Percentiles rank a stretch among this genome's conserved stretches.
These are phyloP conservation scores for Columbina picui DNA, from an alignment of 2,113 vertebrate species.

Conservation along the genomic window DNA sequence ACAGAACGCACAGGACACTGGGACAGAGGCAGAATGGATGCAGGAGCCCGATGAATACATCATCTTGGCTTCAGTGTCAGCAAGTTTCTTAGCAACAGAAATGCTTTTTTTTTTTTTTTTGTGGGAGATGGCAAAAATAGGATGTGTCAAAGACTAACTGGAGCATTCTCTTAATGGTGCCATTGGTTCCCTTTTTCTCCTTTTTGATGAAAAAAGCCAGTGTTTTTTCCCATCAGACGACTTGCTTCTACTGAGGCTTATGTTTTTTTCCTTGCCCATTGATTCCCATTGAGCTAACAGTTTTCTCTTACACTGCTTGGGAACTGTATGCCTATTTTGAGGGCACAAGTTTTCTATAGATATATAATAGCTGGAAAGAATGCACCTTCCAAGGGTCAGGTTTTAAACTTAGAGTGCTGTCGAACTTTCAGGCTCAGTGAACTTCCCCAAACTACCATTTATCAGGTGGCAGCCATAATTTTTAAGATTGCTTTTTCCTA, in stretches of 20 bases:
- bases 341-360: background rate
- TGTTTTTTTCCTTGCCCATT: background rate
- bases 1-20: background rate
- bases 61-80: background rate
- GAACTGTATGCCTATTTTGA: background rate
- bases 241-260: background rate
- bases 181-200: background rate
- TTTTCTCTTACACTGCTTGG: background rate
- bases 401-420: background rate
- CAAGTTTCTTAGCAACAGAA: conserved; percentile 36
- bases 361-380: background rate
- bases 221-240: background rate
- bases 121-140: background rate
- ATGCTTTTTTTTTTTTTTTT: background rate
- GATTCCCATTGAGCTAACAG: background rate
- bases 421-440: background rate
- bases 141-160: background rate
- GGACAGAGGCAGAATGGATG: background rate
- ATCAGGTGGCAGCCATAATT: background rate
- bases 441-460: background rate
- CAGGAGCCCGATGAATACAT: background rate
- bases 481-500: background rate
- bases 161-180: background rate
- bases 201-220: background rate
- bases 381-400: background rate